Evolutionary conservation across 2,113 vertebrate species (phyloP).

Genomic region (Malaclemys terrapin): DNA sequence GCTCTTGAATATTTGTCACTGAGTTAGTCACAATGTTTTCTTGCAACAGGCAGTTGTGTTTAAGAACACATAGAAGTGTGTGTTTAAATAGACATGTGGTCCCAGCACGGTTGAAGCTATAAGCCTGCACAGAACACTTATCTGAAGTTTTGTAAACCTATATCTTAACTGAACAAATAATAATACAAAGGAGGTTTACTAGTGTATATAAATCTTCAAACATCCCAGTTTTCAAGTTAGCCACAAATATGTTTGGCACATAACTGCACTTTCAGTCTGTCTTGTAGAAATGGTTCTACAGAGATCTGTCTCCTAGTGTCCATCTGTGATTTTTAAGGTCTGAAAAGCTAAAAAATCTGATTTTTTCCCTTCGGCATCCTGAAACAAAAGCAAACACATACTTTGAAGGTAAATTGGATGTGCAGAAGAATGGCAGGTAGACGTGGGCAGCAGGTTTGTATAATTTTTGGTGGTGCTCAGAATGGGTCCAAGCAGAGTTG

Average conservation of each 20-base stretch:
- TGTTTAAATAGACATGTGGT: slow-evolving; percentile 50
- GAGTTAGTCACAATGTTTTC: slow-evolving; percentile 63
- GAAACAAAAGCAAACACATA: neutral
- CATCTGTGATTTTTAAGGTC: neutral
- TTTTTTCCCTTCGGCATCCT: neutral
- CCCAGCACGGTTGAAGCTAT: slow-evolving; percentile 52
- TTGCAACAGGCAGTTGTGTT: slow-evolving; percentile 50
- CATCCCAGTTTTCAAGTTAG: slow-evolving; percentile 45
- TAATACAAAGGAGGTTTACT: slow-evolving; percentile 60
- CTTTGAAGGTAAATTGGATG: neutral
- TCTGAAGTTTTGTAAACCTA: slow-evolving; percentile 64
- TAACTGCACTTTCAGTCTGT: slow-evolving; percentile 21
- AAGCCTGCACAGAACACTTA: slow-evolving; percentile 50
- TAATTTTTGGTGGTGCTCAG: too few species aligned
- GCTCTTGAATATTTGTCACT: slow-evolving; percentile 61
- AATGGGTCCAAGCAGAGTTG: too few species aligned
- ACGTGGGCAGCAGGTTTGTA: neutral
- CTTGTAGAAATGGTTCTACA: neutral
- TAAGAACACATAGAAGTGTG: slow-evolving; percentile 35
- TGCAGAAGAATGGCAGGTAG: neutral
- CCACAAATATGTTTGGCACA: slow-evolving; percentile 3
- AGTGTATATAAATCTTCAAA: slow-evolving; percentile 36
- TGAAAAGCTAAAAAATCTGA: neutral
- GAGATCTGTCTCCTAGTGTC: neutral
- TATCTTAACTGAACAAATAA: slow-evolving; percentile 61